Base-by-base conservation (phyloP, 2,888 invertebrate species). In the Brachypalpus laphriformis region DNA sequence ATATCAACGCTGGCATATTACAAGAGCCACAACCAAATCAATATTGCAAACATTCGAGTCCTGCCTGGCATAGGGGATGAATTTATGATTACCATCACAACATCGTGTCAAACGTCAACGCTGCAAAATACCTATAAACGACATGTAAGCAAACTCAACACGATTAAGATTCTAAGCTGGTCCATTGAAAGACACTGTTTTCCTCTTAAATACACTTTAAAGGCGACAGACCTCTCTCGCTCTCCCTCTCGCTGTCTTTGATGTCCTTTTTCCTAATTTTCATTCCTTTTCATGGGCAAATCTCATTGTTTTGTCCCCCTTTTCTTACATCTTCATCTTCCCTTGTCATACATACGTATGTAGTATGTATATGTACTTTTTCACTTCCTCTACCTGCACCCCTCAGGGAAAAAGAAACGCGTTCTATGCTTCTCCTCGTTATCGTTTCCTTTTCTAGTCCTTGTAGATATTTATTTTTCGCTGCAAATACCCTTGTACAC, bases 201-300 rank as follows among this genome's bases (percentile, higher is more conserved):
- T 49, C 20, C n/a, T 18, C 8, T 40, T 54, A 28, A 40, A 54
- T 42, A 45, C 31, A 63, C 37, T 65, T 34, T 49, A 37, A 59
- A 49, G 59, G 18, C 59, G 49, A 34, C n/a, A n/a, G 6, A 37
- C 11, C 4, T 31, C 31, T 8, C 3, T 20, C 28, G 9, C 49
- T 25, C 25, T n/a, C n/a, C n/a, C n/a, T n/a, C n/a, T n/a, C n/a
- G n/a, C n/a, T n/a, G n/a, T n/a, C n/a, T n/a, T n/a, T 25, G 37
- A 49, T 72, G 49, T 72, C 59, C 59, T n/a, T 70, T 57, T 71
- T 71, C 45, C 34, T 22, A 47, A 59, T 71, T 59, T 71, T 40
- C 71, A 61, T 72, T 72, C 18, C 51, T 11, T 31, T 72, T 72
- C 51, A 51, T n/a, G 49, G 31, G 20, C 47, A 40, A 72, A 61